These are phyloP conservation scores for Elephas maximus DNA, from an alignment of 2,113 vertebrate genomes.

Conservation along the genomic window DNA sequence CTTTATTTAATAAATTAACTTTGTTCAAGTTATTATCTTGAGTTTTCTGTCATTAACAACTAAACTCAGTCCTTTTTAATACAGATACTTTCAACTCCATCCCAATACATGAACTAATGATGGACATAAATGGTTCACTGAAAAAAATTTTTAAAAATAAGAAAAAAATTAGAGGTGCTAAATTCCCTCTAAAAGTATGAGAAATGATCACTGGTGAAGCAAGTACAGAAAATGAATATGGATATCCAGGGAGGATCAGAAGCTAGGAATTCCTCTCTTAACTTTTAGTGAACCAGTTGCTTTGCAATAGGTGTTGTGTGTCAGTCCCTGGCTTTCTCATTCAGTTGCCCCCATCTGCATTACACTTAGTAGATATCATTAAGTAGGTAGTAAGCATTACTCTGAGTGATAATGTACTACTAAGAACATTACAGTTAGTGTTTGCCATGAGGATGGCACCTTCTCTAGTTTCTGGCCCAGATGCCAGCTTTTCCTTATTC, in stretches of 20 bases:
- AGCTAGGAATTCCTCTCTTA: neutral
- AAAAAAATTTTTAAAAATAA: neutral
- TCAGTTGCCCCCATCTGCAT: neutral
- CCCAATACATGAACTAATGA: neutral
- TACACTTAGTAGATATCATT: neutral
- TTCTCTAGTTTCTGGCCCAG: neutral
- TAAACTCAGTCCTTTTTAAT: neutral
- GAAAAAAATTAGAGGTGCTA: neutral
- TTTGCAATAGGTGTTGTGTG: neutral
- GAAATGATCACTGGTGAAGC: neutral
- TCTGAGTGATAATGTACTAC: neutral
- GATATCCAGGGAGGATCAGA: neutral
- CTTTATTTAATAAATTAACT: conserved; percentile 13
- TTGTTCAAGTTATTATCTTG: neutral
- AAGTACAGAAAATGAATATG: neutral
- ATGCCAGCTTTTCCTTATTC: neutral
- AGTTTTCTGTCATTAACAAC: neutral
- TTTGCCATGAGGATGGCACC: neutral
- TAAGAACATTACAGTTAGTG: neutral
- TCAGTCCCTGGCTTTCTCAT: neutral
- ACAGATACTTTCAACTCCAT: neutral
- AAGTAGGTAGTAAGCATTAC: neutral
- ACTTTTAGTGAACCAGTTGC: neutral
- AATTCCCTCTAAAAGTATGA: neutral
- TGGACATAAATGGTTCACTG: neutral